Conservation (phyloP, 1,140 invertebrate species). For the Drosophila bifasciata region DNA sequence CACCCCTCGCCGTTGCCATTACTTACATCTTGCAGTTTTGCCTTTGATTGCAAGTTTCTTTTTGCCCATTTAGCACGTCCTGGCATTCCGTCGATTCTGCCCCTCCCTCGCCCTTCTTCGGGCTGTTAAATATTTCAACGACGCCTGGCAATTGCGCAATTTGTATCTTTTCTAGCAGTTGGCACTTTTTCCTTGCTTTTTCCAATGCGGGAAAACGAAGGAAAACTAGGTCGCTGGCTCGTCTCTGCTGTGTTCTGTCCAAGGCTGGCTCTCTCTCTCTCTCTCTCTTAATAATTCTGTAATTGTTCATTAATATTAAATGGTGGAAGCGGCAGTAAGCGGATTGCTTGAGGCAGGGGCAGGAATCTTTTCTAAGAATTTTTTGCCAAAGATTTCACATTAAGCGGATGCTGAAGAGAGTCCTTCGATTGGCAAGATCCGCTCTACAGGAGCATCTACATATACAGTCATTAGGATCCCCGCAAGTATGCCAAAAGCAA, state of each 20-base stretch:
- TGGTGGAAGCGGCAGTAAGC: conserved; percentile 12
- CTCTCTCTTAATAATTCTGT: conserved; percentile 44
- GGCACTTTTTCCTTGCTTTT: conserved; percentile 22
- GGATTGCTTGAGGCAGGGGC: conserved; percentile 14
- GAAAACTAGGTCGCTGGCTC: conserved; percentile 41
- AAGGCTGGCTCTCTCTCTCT: not conserved
- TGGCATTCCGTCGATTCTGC: conserved; percentile 45
- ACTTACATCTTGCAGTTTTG: conserved; percentile 69
- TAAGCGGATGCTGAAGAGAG: no score
- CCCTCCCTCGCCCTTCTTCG: not conserved
- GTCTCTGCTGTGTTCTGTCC: not conserved
- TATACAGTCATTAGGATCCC: conserved; percentile 42
- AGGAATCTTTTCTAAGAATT: not conserved
- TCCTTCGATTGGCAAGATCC: no score
- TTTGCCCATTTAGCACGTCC: conserved; percentile 71
- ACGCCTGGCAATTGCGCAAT: conserved; percentile 56
- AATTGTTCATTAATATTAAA: conserved; percentile 48
- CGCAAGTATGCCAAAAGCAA: conserved; percentile 38
- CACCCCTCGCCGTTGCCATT: not conserved
- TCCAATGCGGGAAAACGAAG: conserved; percentile 12
- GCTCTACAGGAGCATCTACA: no score
- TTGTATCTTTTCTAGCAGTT: conserved; percentile 49
- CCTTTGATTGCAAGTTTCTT: conserved; percentile 71
- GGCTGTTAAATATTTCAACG: conserved; percentile 58
- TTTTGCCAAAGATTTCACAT: no score